phyloP scores from a whole-genome alignment of 2,113 vertebrate species.

The Rissa tridactyla region DNA sequence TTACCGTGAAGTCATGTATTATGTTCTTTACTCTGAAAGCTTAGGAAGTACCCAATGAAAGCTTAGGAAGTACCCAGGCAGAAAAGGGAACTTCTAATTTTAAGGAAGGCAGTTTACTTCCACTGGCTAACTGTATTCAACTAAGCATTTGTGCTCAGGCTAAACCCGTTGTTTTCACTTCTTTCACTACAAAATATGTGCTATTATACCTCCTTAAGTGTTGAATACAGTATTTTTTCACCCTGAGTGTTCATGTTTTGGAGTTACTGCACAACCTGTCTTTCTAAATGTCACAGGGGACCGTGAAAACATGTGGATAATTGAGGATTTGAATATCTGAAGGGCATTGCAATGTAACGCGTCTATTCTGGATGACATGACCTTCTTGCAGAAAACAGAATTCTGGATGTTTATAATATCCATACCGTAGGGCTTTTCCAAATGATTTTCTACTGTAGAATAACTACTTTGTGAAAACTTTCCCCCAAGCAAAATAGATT shows the following conservation, averaged over 20 bases:
- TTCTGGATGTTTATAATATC: neutral
- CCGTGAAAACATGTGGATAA: constrained; percentile 3
- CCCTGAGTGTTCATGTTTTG: neutral
- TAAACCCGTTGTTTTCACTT: neutral
- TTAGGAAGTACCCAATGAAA: neutral
- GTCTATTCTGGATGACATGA: neutral
- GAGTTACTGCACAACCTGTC: neutral
- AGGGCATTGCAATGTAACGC: neutral
- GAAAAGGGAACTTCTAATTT: neutral
- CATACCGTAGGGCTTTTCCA: neutral
- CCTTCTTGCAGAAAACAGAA: neutral
- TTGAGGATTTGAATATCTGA: constrained; percentile 12
- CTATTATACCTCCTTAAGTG: neutral
- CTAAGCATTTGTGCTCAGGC: neutral
- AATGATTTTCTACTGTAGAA: neutral
- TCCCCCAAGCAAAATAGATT: neutral
- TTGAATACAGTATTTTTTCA: neutral
- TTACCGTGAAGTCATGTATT: neutral
- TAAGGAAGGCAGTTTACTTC: neutral
- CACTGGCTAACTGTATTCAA: neutral
- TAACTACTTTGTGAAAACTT: neutral
- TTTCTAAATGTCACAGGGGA: neutral
- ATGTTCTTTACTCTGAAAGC: neutral
- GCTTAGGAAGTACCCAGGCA: neutral
- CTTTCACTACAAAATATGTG: neutral